Evolutionary conservation across 2,113 vertebrate species (phyloP), one percentile per base, ranked within the genome.

Genomic region (Oncorhynchus tshawytscha): DNA sequence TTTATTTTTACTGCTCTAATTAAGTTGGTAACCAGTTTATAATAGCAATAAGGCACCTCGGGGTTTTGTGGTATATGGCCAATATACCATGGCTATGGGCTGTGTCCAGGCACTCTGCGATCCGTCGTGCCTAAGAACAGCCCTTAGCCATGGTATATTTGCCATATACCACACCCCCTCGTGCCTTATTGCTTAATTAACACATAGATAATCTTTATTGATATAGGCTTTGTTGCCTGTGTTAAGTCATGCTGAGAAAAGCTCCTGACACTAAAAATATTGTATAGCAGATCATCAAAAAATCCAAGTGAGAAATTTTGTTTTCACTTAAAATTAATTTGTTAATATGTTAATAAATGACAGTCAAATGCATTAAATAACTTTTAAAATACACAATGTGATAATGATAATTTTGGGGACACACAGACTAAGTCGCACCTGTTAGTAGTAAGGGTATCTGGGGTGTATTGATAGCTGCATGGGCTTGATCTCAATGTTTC

Each of bases 401-500:
- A 39, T 3, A 34, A 68, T 31, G 27, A 25, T 8, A 51, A 60
- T 45, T 25, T 15, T 31, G 29, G n/a, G 57, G 15, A 9, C 12
- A 67, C 7, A 34, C 62, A 57, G 6, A 49, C 12, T 60, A 31
- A 70, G 39, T 15, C 25, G 59, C 65, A 29, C 12, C 60, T 74
- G 6, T n/a, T n/a, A 20, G 27, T n/a, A 20, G 27, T 48, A 67
- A 54, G 54, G 13, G 8, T 67, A 3, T 27, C 2, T 70, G 60
- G 75, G 71, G 27, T 16, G 27, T 70, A 22, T 73, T 24, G 24
- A 60, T 72, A 70, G 29, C 73, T 59, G 59, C 69, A 74, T 54
- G 11, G 70, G 74, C 39, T 69, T 73, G 60, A 70, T 64, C 51
- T 79, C 29, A 71, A 25, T 68, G 45, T 71, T 89, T 86, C 82